These are phyloP conservation scores for Piprites chloris DNA, from an alignment of 2,113 vertebrate genomes.

Conservation along the genomic window DNA sequence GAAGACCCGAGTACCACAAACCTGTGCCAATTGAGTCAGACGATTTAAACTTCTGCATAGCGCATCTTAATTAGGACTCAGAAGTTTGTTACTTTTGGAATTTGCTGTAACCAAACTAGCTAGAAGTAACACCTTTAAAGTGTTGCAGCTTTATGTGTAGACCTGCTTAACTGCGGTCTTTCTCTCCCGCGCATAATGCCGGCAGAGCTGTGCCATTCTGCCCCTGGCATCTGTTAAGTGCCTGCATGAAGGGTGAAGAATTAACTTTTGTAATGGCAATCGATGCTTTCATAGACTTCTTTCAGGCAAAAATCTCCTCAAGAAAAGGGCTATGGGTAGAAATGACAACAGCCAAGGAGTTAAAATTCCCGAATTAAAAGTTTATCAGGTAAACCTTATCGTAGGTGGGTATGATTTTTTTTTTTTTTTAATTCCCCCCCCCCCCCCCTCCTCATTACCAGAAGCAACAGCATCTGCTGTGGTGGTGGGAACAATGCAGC, in stretches of 20 bases:
- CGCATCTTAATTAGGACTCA: neutral
- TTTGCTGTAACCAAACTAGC: neutral
- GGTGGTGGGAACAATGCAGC: slow-evolving; percentile 67
- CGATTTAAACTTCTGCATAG: neutral
- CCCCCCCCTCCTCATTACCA: neutral
- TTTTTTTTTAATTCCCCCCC: neutral
- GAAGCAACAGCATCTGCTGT: slow-evolving; percentile 67
- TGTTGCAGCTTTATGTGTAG: slow-evolving; percentile 54
- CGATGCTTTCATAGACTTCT: slow-evolving; percentile 64
- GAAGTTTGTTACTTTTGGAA: neutral
- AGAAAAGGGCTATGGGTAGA: slow-evolving; percentile 16
- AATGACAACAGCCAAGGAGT: neutral
- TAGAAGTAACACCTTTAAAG: slow-evolving; percentile 56
- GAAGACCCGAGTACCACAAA: neutral
- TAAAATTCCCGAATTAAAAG: slow-evolving; percentile 6
- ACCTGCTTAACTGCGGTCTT: slow-evolving; percentile 52
- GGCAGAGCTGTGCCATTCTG: slow-evolving; percentile 65
- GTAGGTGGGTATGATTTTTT: slow-evolving; percentile 16
- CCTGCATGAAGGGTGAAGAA: slow-evolving; percentile 64
- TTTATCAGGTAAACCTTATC: neutral
- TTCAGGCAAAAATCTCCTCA: slow-evolving; percentile 57
- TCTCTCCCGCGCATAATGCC: slow-evolving; percentile 52
- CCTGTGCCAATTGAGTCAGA: neutral
- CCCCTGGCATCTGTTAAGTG: slow-evolving; percentile 74
- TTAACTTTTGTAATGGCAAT: slow-evolving; percentile 67